Base-by-base conservation (phyloP, 2,113 vertebrate genomes). In the Grammatotria lemairii region DNA sequence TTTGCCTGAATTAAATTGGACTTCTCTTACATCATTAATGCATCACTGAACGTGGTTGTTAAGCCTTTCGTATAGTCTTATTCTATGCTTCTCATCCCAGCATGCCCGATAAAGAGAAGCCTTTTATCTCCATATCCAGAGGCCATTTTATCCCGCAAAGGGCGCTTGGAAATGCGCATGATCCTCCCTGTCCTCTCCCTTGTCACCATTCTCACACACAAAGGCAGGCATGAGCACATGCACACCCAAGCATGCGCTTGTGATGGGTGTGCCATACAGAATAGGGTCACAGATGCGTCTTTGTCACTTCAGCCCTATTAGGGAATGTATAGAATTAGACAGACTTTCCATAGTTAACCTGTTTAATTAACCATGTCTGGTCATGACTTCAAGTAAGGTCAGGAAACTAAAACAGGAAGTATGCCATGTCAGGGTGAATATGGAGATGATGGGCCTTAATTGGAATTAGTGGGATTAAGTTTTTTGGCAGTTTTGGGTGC, bases 251-350 rank as follows among this genome's bases (percentile, higher is more conserved):
- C 89, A 85, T 81, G 88, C 68, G 40, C 58, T 60, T 57, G 26
- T 51, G 57, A 75, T 80, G 84, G 42, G 12, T 57, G 60, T 60
- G 81, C 47, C 73, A 58, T 60, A 68, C 81, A 70, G 90, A 88
- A 81, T 86, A 58, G 82, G 92, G 88, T 87, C 88, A 86, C 54
- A 21, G 13, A 81, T 89, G 81, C 8, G 49, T 85, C 84, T 82
- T 31, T 90, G 89, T 85, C 73, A 84, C 45, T 75, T 81, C n/a
- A n/a, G 31, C 23, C 28, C 82, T 65, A 33, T 84, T 73, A 51
- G 10, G 2, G 51, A 28, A 65, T 4, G 14, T 79, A 82, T 47
- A 51, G 55, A 47, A 19, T 75, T 54, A 68, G 90, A 82, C 79
- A 33, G 55, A 82, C 58, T 90, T 85, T 60, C 31, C 17, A 47